Conservation (phyloP, 2,113 vertebrate genomes). For the Rhinolophus sinicus region DNA sequence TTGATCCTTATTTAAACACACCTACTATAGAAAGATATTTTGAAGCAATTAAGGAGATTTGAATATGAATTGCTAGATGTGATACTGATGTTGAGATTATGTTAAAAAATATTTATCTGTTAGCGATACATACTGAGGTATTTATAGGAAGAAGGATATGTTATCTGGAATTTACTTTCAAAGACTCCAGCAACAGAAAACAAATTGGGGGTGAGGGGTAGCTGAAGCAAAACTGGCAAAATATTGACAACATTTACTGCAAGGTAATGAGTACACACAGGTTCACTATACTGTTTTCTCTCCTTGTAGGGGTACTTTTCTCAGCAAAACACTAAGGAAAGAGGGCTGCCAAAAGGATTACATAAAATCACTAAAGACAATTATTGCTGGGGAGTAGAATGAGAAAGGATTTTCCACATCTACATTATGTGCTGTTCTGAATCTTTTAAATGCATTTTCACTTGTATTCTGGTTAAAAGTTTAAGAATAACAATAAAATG, state of each 20-base stretch:
- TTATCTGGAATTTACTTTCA: conserved; percentile 16
- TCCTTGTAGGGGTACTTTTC: not conserved
- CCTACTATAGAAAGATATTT: not conserved
- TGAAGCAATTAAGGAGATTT: not conserved
- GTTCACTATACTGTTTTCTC: not conserved
- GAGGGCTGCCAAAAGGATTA: not conserved
- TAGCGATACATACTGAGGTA: not conserved
- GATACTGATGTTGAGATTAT: not conserved
- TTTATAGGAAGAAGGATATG: not conserved
- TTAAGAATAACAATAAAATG: not conserved
- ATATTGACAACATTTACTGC: not conserved
- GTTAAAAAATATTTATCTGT: not conserved
- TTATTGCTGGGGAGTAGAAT: not conserved
- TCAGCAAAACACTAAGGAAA: not conserved
- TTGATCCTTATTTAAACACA: conserved; percentile 5
- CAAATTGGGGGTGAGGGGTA: not conserved
- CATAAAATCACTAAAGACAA: not conserved
- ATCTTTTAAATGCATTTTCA: not conserved
- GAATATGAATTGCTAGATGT: not conserved
- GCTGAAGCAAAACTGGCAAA: not conserved
- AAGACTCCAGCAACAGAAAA: not conserved
- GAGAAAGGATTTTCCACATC: not conserved
- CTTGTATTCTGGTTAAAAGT: not conserved
- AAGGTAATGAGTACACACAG: not conserved
- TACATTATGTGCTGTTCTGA: not conserved